These are phyloP conservation scores for Mola mola DNA, from an alignment of 2,113 vertebrate genomes.

Conservation along the genomic window DNA sequence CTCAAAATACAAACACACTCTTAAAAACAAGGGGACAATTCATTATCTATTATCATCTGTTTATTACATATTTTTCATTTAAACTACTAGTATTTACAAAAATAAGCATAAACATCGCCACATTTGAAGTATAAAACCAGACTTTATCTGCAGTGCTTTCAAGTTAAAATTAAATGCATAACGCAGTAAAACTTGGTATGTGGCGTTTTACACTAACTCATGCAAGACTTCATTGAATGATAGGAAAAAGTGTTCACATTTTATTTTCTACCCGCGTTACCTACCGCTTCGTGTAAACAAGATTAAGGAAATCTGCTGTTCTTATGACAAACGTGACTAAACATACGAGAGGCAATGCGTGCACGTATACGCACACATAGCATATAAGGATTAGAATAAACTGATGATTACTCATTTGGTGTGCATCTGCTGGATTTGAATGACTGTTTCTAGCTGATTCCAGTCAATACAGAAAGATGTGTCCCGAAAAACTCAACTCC, in stretches of 20 bases:
- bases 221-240: neutral
- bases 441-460: conserved; percentile 11
- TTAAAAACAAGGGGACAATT: neutral
- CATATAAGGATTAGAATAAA: conserved; percentile 31
- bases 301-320: neutral
- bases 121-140: neutral
- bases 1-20: conserved; percentile 2
- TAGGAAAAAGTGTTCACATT: neutral
- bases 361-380: neutral
- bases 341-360: neutral
- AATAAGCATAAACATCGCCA: too few species aligned
- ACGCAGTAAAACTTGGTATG: neutral
- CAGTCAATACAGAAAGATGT: conserved; percentile 18
- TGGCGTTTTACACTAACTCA: neutral
- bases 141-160: neutral
- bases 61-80: neutral
- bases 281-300: neutral
- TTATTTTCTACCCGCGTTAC: neutral
- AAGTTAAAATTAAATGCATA: neutral
- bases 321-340: neutral
- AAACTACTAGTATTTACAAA: too few species aligned
- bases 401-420: conserved; percentile 44
- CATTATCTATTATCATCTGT: too few species aligned
- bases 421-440: conserved; percentile 22
- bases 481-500: conserved; percentile 14